Percentiles rank a stretch among this genome's conserved stretches.
phyloP scores from a whole-genome alignment of 2,888 invertebrate genomes.

The Poecilobothrus nobilitatus region DNA sequence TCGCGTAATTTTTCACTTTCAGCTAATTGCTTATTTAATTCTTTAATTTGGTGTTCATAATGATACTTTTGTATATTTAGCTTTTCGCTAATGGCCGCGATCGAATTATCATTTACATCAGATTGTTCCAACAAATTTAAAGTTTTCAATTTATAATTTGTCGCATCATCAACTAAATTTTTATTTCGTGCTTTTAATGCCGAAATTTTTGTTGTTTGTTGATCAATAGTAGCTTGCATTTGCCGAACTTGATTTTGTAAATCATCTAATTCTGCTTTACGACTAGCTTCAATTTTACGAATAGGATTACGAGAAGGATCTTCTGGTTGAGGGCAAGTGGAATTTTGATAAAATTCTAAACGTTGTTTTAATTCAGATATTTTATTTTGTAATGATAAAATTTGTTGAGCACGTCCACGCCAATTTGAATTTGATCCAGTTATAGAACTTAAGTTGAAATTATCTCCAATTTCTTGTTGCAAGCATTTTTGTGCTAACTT shows the following conservation, averaged over 20 bases:
- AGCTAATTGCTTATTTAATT: constrained; percentile 29
- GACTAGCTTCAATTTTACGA: constrained; percentile 49
- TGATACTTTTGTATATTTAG: constrained; percentile 32
- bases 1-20: constrained; percentile 28
- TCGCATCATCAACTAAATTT: constrained; percentile 58
- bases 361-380: constrained; percentile 58
- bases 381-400: constrained; percentile 59
- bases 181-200: constrained; percentile 58
- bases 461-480: constrained; percentile 67
- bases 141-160: too few relatives aligned
- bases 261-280: constrained; percentile 50
- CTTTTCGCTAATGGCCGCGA: constrained; percentile 47
- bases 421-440: constrained; percentile 54
- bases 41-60: constrained; percentile 33
- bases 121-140: too few relatives aligned
- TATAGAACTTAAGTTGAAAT: constrained; percentile 54
- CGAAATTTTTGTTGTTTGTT: constrained; percentile 56
- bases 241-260: constrained; percentile 52
- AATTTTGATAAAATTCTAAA: constrained; percentile 30
- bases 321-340: neutral
- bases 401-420: constrained; percentile 72
- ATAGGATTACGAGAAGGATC: neutral
- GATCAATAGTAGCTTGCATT: constrained; percentile 50
- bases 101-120: too few relatives aligned
- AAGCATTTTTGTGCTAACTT: constrained; percentile 64